A percentile compares a stretch with the other conserved stretches of the same genome.
Conservation (phyloP, 2,888 invertebrate species). For the Cataglyphis cursor region DNA sequence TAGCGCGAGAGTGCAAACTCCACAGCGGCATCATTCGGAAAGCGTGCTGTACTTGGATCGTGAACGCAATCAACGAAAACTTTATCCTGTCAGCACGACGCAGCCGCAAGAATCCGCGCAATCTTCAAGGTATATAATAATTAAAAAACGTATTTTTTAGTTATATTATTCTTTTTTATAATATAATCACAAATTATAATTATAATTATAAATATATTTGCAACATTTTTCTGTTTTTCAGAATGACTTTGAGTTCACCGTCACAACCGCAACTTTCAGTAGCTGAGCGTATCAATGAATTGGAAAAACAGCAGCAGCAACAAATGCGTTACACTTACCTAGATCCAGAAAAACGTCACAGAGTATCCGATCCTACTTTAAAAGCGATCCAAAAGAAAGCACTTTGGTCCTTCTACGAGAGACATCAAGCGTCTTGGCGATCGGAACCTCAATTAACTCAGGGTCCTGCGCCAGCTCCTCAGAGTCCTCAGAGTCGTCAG, state of each 20-base stretch:
- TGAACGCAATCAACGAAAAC: slow-evolving; percentile 88
- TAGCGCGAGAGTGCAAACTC: slow-evolving; percentile 92
- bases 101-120: slow-evolving; percentile 86
- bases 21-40: slow-evolving; percentile 93
- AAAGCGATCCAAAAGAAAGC: slow-evolving; percentile 95
- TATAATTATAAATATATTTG: background rate
- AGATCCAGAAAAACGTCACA: slow-evolving; percentile 92
- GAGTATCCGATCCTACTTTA: slow-evolving; percentile 91
- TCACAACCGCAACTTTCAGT: slow-evolving; percentile 87
- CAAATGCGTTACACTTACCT: slow-evolving; percentile 90
- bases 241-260: slow-evolving; percentile 76
- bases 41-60: slow-evolving; percentile 91
- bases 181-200: background rate
- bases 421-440: slow-evolving; percentile 89
- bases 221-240: slow-evolving; percentile 64
- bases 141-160: background rate
- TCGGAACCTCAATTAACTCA: slow-evolving; percentile 89
- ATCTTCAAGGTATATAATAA: slow-evolving; percentile 72
- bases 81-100: slow-evolving; percentile 91
- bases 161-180: slow-evolving; percentile 24
- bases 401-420: slow-evolving; percentile 93
- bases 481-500: slow-evolving; percentile 66
- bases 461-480: slow-evolving; percentile 57
- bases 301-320: slow-evolving; percentile 85
- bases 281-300: slow-evolving; percentile 88